These are phyloP conservation scores for Brotogeris chrysoptera DNA, from an alignment of 2,797 vertebrate genomes.

Conservation along the genomic window DNA sequence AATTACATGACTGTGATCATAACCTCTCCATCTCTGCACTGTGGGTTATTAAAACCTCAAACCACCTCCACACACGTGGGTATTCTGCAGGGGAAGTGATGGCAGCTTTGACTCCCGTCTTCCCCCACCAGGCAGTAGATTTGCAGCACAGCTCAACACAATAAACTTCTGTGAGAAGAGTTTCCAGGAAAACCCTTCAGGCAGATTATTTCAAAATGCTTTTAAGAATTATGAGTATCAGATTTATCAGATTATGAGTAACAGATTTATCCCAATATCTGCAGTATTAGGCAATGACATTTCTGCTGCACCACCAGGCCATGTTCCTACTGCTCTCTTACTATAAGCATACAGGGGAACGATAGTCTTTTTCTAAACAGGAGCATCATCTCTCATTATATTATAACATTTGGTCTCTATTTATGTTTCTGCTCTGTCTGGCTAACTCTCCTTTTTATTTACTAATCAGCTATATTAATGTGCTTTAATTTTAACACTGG, in stretches of 20 bases:
- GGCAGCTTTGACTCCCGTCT: not conserved
- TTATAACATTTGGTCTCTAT: constrained; percentile 48
- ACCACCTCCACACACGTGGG: fast-evolving
- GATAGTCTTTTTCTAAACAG: not conserved
- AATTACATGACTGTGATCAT: not conserved
- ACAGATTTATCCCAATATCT: not conserved
- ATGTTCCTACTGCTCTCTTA: not conserved
- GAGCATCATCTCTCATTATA: not conserved
- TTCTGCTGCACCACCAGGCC: not conserved
- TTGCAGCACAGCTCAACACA: not conserved
- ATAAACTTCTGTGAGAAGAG: not conserved
- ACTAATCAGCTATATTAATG: constrained; percentile 38
- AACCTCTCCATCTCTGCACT: not conserved
- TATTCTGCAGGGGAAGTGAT: not conserved
- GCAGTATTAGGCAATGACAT: not conserved
- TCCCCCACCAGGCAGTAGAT: not conserved
- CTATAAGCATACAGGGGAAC: not conserved
- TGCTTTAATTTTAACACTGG: constrained; percentile 15
- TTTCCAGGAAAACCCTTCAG: not conserved
- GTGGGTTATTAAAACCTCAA: not conserved
- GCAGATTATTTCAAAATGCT: not conserved
- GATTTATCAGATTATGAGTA: not conserved
- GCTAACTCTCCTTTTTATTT: constrained; percentile 51
- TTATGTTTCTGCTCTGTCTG: constrained; percentile 37
- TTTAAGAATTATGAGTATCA: not conserved